Percentiles rank a stretch among this genome's conserved stretches.
Evolutionary conservation across 2,113 vertebrate species (phyloP).

Genomic region (Dascyllus trimaculatus): DNA sequence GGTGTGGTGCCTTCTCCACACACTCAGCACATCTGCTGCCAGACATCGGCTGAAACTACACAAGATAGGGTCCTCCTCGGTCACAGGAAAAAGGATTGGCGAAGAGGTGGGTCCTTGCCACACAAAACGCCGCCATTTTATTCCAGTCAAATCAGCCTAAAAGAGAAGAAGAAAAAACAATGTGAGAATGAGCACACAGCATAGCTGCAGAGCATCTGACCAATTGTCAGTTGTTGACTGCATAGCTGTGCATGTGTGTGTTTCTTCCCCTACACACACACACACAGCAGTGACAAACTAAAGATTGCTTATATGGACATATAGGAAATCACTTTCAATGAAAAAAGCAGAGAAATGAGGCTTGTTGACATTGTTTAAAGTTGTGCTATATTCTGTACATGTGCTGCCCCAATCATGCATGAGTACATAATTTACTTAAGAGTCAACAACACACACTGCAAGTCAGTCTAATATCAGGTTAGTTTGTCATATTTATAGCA

Average conservation of each 20-base stretch:
- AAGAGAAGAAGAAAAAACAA: conserved; percentile 15
- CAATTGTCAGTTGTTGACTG: conserved; percentile 28
- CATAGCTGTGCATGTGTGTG: not conserved
- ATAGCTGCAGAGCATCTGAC: not conserved
- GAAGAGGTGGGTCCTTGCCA: conserved; percentile 98
- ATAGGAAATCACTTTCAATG: conserved; percentile 32
- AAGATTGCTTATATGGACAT: not conserved
- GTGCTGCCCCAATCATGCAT: conserved; percentile 11
- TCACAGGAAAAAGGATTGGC: conserved; percentile 97
- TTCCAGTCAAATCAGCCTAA: conserved; percentile 98
- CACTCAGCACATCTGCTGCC: conserved; percentile 95
- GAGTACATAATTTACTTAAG: conserved; percentile 6
- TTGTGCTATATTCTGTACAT: conserved; percentile 20
- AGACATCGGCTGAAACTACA: conserved; percentile 99
- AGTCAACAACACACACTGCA: conserved; percentile 13
- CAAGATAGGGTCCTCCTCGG: conserved; percentile 99
- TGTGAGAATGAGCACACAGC: conserved; percentile 4
- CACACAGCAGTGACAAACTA: not conserved
- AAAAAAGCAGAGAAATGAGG: conserved; percentile 10
- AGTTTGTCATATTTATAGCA: not conserved
- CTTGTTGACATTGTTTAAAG: conserved; percentile 23
- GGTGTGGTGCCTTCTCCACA: conserved; percentile 96
- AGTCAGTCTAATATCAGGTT: not conserved
- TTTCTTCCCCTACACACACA: not conserved
- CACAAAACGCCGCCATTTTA: conserved; percentile 99